phyloP scores from a whole-genome alignment of 2,113 vertebrate species.

The Pomatorhinus ruficollis region DNA sequence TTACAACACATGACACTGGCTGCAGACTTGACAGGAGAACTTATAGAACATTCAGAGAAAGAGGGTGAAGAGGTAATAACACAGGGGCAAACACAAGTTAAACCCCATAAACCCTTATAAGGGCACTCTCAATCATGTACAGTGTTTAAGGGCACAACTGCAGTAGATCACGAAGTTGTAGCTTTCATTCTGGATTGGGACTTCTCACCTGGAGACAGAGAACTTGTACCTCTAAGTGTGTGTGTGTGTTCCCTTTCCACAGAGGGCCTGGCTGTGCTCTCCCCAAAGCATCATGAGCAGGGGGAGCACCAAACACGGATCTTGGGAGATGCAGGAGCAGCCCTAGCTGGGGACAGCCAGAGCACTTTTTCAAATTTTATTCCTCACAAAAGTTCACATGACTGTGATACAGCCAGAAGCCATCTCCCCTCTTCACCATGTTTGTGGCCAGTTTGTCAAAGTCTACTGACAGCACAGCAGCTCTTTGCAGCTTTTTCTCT shows the following conservation, averaged over 20 bases:
- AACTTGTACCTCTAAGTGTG: fast-evolving
- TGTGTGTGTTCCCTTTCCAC: fast-evolving
- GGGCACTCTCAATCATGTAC: neutral
- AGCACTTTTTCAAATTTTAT: neutral
- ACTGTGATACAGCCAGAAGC: neutral
- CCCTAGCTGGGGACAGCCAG: neutral
- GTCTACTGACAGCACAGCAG: neutral
- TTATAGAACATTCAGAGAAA: neutral
- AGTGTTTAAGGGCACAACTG: neutral
- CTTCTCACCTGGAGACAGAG: neutral
- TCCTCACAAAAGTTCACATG: neutral
- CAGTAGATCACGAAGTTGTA: neutral
- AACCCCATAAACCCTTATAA: neutral
- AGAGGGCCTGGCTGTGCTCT: neutral
- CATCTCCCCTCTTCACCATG: neutral
- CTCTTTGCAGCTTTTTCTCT: neutral
- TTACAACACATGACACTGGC: neutral
- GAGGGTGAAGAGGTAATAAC: fast-evolving
- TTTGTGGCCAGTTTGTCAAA: neutral
- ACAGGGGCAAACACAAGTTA: neutral
- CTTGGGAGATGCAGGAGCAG: neutral
- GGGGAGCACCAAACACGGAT: neutral
- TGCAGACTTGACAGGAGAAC: neutral
- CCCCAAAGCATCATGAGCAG: fast-evolving
- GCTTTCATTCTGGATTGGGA: neutral